Evolutionary conservation across 2,888 invertebrate genomes (phyloP), one percentile per base, ranked within the genome.

Genomic region (Pycnomerus fuliginosus): DNA sequence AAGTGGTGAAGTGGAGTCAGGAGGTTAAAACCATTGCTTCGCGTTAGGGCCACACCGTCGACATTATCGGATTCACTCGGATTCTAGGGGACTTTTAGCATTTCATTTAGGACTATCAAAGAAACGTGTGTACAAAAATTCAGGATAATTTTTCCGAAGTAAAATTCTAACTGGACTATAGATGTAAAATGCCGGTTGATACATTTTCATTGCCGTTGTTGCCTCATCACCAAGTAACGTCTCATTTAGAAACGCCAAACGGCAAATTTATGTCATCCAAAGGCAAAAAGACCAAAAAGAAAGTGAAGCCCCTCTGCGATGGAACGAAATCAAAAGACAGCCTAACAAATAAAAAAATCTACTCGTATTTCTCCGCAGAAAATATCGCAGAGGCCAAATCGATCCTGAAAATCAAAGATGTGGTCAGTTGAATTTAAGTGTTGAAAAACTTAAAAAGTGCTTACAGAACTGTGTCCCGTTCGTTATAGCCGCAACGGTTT

Each of bases 401-500:
- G 16, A 56, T 60, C 3, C 43, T 70, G 13, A 67, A 64, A 53
- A 56, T 48, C 25, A 66, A 65, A 49, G 68, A 70, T 50, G 52
- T 69, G 60, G 71, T 72, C 62, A 55, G 58, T 47, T 44, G 22
- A 20, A 20, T 39, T 30, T 31, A 20, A 4, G 10, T 27, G 15
- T 20, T 8, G n/a, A n/a, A n/a, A n/a, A n/a, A n/a, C n/a, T n/a
- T n/a, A n/a, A n/a, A n/a, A n/a, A n/a, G n/a, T n/a, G 20, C 34
- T 47, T 54, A 32, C 43, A 62, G 64, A 37, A 42, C 3, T 50
- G 37, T 15, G 42, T 61, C 11, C 64, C 67, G 0, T 36, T 65
- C 7, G 51, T 71, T 7, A 55, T 69, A 16, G 69, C 63, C 4
- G 68, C 71, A 15, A 65, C 67, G 4, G 58, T 68, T 30, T 53